phyloP scores from a whole-genome alignment of 2,888 invertebrate species.

The Pinctada fucata region DNA sequence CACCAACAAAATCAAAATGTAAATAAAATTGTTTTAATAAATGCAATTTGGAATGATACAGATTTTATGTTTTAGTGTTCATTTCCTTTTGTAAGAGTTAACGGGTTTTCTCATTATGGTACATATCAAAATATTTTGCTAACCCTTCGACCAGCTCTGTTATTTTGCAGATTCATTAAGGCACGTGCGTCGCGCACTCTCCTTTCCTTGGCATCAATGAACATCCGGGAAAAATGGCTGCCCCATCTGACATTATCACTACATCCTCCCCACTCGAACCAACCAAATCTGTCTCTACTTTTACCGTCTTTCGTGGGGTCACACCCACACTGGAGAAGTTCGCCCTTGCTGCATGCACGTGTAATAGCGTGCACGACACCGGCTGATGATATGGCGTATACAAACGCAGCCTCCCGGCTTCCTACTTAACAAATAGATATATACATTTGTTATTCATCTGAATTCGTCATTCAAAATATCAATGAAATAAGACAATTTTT shows the following conservation, averaged over 20 bases:
- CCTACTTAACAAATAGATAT: slow-evolving; percentile 69
- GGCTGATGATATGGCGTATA: slow-evolving; percentile 80
- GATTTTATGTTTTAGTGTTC: too few species aligned
- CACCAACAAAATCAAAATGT: too few species aligned
- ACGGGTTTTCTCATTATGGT: too few species aligned
- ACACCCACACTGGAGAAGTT: slow-evolving; percentile 92
- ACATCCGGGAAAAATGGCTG: slow-evolving; percentile 91
- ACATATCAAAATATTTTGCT: slow-evolving; percentile 66
- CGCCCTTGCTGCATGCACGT: slow-evolving; percentile 93
- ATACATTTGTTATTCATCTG: too few species aligned
- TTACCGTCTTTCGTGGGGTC: slow-evolving; percentile 71
- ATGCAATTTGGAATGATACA: too few species aligned
- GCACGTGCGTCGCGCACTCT: slow-evolving; percentile 82
- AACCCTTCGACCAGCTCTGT: slow-evolving; percentile 96
- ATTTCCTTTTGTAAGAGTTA: too few species aligned
- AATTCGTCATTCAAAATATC: too few species aligned
- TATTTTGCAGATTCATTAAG: slow-evolving; percentile 98
- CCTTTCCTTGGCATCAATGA: slow-evolving; percentile 92
- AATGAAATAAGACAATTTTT: not conserved
- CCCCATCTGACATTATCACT: slow-evolving; percentile 75
- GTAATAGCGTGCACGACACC: slow-evolving; percentile 92
- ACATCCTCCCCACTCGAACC: slow-evolving; percentile 91
- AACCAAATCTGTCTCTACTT: slow-evolving; percentile 62
- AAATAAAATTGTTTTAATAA: too few species aligned
- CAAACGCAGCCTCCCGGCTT: slow-evolving; percentile 80